Evolutionary conservation across 2,888 invertebrate species (phyloP).

Genomic region (Salticus scenicus): DNA sequence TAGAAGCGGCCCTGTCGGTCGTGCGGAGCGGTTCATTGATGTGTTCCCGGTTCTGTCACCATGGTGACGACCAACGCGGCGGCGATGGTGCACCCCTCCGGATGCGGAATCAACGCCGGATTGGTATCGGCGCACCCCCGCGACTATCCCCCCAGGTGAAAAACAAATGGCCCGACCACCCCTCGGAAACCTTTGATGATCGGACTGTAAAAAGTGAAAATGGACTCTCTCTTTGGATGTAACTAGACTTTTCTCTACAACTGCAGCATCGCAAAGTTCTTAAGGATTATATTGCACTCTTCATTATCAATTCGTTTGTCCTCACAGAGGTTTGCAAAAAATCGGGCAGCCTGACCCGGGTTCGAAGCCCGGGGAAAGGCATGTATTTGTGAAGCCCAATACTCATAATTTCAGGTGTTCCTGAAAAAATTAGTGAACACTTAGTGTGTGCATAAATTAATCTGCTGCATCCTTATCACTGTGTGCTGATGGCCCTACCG

Average conservation of each 20-base stretch:
- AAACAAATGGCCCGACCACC: neutral
- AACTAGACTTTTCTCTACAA: neutral
- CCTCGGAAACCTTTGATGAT: neutral
- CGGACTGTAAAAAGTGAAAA: neutral
- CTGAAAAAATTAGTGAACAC: too few species aligned
- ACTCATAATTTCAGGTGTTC: too few species aligned
- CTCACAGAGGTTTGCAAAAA: too few species aligned
- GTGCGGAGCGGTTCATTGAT: slow-evolving; percentile 45
- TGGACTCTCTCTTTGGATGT: neutral
- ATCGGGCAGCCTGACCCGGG: slow-evolving; percentile 4
- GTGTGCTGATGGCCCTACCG: slow-evolving; percentile 29
- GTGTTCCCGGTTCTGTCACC: slow-evolving; percentile 40
- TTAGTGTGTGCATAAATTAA: neutral
- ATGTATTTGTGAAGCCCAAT: neutral
- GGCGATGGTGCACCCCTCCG: slow-evolving; percentile 33
- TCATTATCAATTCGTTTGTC: too few species aligned
- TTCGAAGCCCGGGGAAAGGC: neutral
- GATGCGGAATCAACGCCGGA: slow-evolving; percentile 11
- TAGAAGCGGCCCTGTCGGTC: slow-evolving; percentile 62
- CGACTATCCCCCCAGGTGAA: slow-evolving; percentile 9
- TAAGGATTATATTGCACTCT: neutral
- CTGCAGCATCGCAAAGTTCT: neutral
- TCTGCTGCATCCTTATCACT: neutral
- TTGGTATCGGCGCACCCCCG: slow-evolving; percentile 12
- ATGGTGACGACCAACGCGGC: slow-evolving; percentile 65